Base-by-base conservation (phyloP, 35 echinoderm and acorn worm genomes). In the Amphiura filiformis region DNA sequence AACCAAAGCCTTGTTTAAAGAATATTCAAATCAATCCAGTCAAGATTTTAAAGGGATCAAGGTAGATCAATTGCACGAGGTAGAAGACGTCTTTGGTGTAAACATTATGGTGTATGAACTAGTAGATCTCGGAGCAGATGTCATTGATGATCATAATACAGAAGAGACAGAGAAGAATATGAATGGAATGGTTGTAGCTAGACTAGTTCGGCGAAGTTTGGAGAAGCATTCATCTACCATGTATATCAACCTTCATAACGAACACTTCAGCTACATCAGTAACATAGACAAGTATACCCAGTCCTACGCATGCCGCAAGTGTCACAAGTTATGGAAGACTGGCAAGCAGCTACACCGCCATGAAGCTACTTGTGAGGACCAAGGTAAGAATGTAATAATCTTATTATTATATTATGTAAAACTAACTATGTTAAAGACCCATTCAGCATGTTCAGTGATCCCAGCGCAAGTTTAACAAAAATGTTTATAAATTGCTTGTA, bases 241-340 rank as follows among this genome's bases (percentile, higher is more conserved):
- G 26, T 47, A 82, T 32, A 31, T 82, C 9, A 41, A 82, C 39
- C 39, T 82, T 12, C 13, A 42, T 41, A 20, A 44, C 39, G n/a
- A 49, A 40, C 81, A 82, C 32, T 82, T 82, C 44, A 42, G 36
- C 20, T 82, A 41, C 39, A 82, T 82, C 44, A 42, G 20, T 2
- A 42, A 82, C 20, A 12, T 82, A 0, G 44, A 82, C 7, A 40
- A 42, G n/a, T 82, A 44, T 41, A 82, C 37, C 39, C 14, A 44
- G 44, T 42, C 81, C 12, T 82, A 44, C 32, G 37, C 22, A 1
- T 82, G 81, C 39, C 1, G 23, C 20, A 82, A 82, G 39, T 82
- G 81, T 32, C 28, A 42, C 14, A 44, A 42, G 22, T 31, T 82
- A 31, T 82, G 39, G 13, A 82, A 1, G 17, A 40, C 36, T 13